Conservation (phyloP, 2,888 invertebrate species). For the Aquatica leii region DNA sequence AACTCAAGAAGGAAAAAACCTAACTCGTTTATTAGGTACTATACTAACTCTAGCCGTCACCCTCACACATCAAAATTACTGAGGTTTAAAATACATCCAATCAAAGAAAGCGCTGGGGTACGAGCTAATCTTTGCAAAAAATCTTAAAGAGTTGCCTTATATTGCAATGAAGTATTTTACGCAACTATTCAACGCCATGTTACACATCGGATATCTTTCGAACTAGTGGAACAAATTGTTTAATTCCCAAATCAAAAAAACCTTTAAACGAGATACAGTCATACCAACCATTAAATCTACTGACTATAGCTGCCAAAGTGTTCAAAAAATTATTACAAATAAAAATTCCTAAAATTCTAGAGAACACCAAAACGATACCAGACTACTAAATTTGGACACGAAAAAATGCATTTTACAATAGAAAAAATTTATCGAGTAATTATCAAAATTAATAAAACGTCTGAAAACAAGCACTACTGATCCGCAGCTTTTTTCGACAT, state of each 20-base stretch:
- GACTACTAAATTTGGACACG: conserved; percentile 3
- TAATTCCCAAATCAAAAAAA: background rate
- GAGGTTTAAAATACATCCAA: background rate
- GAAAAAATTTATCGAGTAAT: conserved; percentile 4
- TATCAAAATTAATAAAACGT: conserved; percentile 1
- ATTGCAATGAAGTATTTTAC: conserved; percentile 7
- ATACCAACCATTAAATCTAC: too few species aligned
- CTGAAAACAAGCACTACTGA: conserved; percentile 6
- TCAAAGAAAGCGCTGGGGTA: conserved; percentile 4
- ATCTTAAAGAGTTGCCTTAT: conserved; percentile 5
- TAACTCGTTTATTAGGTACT: background rate
- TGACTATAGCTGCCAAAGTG: background rate
- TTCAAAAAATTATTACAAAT: background rate
- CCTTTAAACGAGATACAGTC: too few species aligned
- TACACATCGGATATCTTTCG: too few species aligned
- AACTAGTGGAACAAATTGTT: background rate
- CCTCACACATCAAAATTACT: background rate
- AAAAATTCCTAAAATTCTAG: background rate
- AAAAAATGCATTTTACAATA: background rate
- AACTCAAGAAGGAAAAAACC: background rate
- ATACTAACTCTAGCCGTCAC: background rate
- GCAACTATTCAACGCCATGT: too few species aligned
- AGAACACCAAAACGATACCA: background rate
- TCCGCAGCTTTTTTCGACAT: background rate
- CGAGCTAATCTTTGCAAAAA: too few species aligned